Percentiles rank a stretch among this genome's conserved stretches.
These are phyloP conservation scores for Psettodes erumei DNA, from an alignment of 2,113 vertebrate genomes.

Conservation along the genomic window DNA sequence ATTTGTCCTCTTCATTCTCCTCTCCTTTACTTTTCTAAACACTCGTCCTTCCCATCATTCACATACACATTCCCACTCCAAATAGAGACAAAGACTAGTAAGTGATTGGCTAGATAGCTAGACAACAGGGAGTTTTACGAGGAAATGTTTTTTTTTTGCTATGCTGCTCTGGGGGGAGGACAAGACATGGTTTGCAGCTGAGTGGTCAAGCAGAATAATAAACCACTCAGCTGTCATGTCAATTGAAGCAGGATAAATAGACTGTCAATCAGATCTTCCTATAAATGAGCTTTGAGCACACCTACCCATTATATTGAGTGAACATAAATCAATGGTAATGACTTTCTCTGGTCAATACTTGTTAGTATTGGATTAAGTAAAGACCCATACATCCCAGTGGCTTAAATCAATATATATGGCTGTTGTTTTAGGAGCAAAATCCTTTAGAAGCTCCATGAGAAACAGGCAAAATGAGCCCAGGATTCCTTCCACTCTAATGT, in stretches of 20 bases:
- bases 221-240: conserved; percentile 76
- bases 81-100: conserved; percentile 25
- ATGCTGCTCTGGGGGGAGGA: conserved; percentile 32
- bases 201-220: conserved; percentile 74
- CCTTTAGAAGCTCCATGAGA: conserved; percentile 53
- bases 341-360: conserved; percentile 68
- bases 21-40: conserved; percentile 19
- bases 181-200: conserved; percentile 56
- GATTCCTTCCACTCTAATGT: conserved; percentile 55
- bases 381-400: conserved; percentile 64
- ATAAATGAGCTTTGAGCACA: conserved; percentile 72
- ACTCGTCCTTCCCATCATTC: conserved; percentile 18
- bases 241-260: conserved; percentile 75
- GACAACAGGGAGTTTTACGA: conserved; percentile 47
- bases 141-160: conserved; percentile 45
- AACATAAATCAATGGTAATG: conserved; percentile 75
- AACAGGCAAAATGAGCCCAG: conserved; percentile 35
- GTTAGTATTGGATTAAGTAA: conserved; percentile 76
- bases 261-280: conserved; percentile 71
- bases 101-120: conserved; percentile 29
- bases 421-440: conserved; percentile 67
- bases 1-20: conserved; percentile 31
- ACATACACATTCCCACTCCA: neutral
- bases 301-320: conserved; percentile 78
- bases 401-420: conserved; percentile 70